Conservation (phyloP, 2,888 invertebrate genomes). For the Petrophora chlorosata region DNA sequence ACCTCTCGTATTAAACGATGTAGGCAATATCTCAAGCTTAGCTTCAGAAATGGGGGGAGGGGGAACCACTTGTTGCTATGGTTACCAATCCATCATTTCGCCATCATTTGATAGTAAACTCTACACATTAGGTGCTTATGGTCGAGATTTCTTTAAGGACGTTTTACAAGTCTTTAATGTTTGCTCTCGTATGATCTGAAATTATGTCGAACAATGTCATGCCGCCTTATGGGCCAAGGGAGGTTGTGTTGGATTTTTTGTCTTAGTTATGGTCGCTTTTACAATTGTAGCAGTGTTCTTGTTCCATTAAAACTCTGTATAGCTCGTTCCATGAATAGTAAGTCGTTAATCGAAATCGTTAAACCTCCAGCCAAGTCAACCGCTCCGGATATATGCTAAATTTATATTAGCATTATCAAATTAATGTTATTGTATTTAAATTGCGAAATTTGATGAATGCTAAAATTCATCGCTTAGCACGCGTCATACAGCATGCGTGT, state of each 20-base stretch:
- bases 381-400: too few species aligned
- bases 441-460: too few species aligned
- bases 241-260: constrained; percentile 20
- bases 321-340: too few species aligned
- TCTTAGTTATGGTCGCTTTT: too few species aligned
- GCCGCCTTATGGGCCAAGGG: constrained; percentile 36
- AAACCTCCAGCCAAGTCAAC: too few species aligned
- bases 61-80: constrained; percentile 71
- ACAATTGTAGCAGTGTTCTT: too few species aligned
- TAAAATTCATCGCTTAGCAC: too few species aligned
- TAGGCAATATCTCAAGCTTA: constrained; percentile 66
- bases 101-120: constrained; percentile 34
- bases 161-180: constrained; percentile 25
- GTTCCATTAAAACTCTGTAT: too few species aligned
- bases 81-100: constrained; percentile 44
- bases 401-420: too few species aligned
- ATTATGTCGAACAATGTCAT: constrained; percentile 46
- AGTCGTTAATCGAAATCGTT: too few species aligned
- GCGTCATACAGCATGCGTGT: too few species aligned
- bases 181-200: constrained; percentile 43
- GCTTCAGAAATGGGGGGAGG: constrained; percentile 48
- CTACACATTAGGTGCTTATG: constrained; percentile 20
- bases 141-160: constrained; percentile 20
- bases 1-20: constrained; percentile 45
- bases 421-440: too few species aligned